Conservation (phyloP, 2,888 invertebrate species). For the Euplagia quadripunctaria region DNA sequence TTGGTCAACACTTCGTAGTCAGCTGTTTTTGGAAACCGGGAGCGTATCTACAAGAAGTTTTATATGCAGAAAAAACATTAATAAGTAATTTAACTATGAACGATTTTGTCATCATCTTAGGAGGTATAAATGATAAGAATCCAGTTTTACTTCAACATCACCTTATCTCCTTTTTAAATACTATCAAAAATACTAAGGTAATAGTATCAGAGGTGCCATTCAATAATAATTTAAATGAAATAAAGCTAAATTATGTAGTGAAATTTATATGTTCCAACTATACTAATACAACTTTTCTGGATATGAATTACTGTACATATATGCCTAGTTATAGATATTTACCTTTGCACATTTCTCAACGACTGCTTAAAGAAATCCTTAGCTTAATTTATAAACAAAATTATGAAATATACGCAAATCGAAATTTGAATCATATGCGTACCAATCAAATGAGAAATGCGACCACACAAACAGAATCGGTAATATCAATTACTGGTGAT, state of each 20-base stretch:
- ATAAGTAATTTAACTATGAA: neutral
- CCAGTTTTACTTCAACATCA: slow-evolving; percentile 1
- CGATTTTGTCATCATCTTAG: slow-evolving; percentile 9
- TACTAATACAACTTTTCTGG: neutral
- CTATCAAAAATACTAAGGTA: too few species aligned
- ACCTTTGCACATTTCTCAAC: too few species aligned
- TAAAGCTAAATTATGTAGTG: slow-evolving; percentile 12
- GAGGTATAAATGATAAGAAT: slow-evolving; percentile 9
- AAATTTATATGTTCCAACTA: slow-evolving; percentile 1
- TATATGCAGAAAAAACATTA: neutral
- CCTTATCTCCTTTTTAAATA: too few species aligned
- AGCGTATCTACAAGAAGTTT: slow-evolving; percentile 6
- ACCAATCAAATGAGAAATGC: too few species aligned
- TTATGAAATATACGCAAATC: too few species aligned
- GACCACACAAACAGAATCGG: too few species aligned
- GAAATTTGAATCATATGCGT: too few species aligned
- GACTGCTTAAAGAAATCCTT: too few species aligned
- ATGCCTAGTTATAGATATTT: too few species aligned
- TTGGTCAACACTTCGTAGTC: neutral
- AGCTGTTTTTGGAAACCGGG: slow-evolving; percentile 13
- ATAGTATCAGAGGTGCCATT: slow-evolving; percentile 1
- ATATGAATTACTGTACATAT: too few species aligned
- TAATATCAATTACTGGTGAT: too few species aligned
- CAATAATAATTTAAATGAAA: slow-evolving; percentile 12
- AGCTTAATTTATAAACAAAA: too few species aligned